phyloP scores from a whole-genome alignment of 2,797 vertebrate species.

The Rhinatrema bivittatum region DNA sequence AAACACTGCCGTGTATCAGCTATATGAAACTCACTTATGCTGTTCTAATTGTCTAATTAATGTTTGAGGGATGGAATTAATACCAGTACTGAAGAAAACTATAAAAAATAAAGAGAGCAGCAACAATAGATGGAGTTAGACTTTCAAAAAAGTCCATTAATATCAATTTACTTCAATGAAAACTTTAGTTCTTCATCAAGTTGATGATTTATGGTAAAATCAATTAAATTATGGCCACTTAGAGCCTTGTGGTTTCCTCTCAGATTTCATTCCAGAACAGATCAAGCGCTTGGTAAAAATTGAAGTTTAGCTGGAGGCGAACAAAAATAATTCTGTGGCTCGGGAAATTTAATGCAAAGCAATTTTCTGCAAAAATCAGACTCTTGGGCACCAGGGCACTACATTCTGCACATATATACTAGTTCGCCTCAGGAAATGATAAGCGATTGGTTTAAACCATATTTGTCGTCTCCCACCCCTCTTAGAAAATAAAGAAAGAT shows the following conservation, averaged over 20 bases:
- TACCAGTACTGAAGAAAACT: no score
- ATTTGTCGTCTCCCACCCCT: not conserved
- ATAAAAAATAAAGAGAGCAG: no score
- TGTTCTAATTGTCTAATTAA: no score
- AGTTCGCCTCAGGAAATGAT: slow-evolving; percentile 46
- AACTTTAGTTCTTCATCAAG: slow-evolving; percentile 66
- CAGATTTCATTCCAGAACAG: slow-evolving; percentile 55
- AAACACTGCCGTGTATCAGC: no score
- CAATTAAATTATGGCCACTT: slow-evolving; percentile 74
- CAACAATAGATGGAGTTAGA: slow-evolving; percentile 36
- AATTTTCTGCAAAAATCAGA: slow-evolving; percentile 45
- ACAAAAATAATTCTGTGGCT: slow-evolving; percentile 54
- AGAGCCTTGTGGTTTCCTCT: slow-evolving; percentile 69
- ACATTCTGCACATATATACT: slow-evolving; percentile 9
- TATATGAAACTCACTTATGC: no score
- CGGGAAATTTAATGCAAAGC: slow-evolving; percentile 61
- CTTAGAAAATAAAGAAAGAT: no score
- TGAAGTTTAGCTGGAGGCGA: slow-evolving; percentile 58
- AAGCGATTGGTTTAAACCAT: slow-evolving; percentile 8
- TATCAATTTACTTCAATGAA: slow-evolving; percentile 71
- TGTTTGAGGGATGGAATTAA: no score
- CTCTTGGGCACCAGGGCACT: slow-evolving; percentile 16
- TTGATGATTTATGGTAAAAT: slow-evolving; percentile 92
- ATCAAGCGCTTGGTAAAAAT: slow-evolving; percentile 53
- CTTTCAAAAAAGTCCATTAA: slow-evolving; percentile 64